phyloP scores from a whole-genome alignment of 2,797 vertebrate species.

The Eidolon dupreanum region DNA sequence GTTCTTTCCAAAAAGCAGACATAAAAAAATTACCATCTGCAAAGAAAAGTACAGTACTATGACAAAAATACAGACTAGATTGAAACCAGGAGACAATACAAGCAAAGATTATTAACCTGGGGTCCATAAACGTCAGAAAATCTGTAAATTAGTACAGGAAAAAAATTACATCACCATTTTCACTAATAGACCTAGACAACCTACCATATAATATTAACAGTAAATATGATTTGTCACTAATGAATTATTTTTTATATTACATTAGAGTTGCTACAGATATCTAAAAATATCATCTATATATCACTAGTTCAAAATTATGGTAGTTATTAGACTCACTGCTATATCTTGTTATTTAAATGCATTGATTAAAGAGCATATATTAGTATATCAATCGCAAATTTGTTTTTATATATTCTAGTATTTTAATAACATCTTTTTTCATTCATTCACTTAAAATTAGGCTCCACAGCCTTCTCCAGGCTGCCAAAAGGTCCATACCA shows the following conservation, averaged over 20 bases:
- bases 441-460: slow-evolving; percentile 5
- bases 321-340: slow-evolving; percentile 6
- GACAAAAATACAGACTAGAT: slow-evolving; percentile 38
- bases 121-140: background rate
- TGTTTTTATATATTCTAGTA: background rate
- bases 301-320: background rate
- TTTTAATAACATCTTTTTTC: slow-evolving; percentile 16
- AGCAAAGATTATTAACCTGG: background rate
- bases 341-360: background rate
- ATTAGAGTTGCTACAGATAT: background rate
- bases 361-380: background rate
- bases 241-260: slow-evolving; percentile 31
- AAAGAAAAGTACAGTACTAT: slow-evolving; percentile 14
- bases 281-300: background rate
- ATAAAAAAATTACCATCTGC: background rate
- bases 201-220: background rate
- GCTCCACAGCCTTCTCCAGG: background rate
- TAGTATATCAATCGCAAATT: background rate
- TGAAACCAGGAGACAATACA: slow-evolving; percentile 38
- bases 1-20: slow-evolving; percentile 47
- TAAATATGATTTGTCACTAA: slow-evolving; percentile 44
- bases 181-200: background rate
- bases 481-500: background rate
- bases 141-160: background rate
- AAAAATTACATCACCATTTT: slow-evolving; percentile 18